Evolutionary conservation across 2,113 vertebrate species (phyloP).

Genomic region (Arvicanthis niloticus): DNA sequence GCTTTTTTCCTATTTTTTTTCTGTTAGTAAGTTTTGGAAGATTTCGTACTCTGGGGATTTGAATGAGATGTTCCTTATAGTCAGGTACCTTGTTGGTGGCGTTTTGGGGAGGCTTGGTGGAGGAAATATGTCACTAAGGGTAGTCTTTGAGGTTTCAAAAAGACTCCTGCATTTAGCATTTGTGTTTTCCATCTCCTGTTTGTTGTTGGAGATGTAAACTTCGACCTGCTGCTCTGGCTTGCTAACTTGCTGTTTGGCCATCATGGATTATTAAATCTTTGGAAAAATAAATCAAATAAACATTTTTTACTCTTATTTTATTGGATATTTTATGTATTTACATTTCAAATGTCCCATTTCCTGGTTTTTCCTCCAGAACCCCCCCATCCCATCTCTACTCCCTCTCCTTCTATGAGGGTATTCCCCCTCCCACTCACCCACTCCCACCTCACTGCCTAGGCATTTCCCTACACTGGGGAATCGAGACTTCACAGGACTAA

Average conservation of each 20-base stretch:
- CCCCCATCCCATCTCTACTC: no score
- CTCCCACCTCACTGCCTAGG: no score
- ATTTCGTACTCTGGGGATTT: neutral
- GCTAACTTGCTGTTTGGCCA: neutral
- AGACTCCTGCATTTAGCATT: neutral
- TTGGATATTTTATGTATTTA: no score
- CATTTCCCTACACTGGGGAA: no score
- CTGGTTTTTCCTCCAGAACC: no score
- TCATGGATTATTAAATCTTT: neutral
- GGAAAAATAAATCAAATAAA: neutral
- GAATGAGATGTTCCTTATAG: neutral
- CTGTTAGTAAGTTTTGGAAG: neutral
- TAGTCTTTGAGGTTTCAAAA: neutral
- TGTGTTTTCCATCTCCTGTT: neutral
- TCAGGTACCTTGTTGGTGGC: neutral
- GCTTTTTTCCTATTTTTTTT: neutral
- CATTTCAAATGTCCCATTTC: no score
- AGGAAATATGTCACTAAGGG: neutral
- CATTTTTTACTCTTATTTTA: neutral
- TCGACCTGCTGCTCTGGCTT: neutral
- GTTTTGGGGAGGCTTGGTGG: neutral
- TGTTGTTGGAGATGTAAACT: neutral
- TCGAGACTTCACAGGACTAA: no score
- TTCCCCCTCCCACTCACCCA: no score
- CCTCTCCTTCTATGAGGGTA: no score